Evolutionary conservation across 1,140 invertebrate species (phyloP).

Genomic region (Hypothenemus hampei): DNA sequence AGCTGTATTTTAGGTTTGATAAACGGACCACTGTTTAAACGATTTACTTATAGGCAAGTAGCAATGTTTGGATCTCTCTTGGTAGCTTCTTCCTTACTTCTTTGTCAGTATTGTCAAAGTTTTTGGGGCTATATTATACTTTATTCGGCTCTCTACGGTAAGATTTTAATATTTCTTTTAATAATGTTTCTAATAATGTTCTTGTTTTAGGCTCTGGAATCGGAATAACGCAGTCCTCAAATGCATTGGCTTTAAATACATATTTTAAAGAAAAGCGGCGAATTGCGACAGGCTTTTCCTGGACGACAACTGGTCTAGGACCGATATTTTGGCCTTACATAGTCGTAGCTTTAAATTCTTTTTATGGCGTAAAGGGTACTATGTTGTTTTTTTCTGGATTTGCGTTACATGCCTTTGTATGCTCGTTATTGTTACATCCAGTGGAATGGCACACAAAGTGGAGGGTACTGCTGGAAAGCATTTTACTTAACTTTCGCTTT

Average conservation of each 20-base stretch:
- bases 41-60: constrained; percentile 59
- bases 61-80: constrained; percentile 50
- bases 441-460: constrained; percentile 54
- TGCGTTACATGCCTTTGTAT: constrained; percentile 45
- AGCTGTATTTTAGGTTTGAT: constrained; percentile 50
- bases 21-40: constrained; percentile 61
- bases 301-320: constrained; percentile 47
- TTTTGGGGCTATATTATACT: constrained; percentile 56
- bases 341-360: constrained; percentile 39
- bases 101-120: constrained; percentile 54
- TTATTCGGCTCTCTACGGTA: constrained; percentile 38
- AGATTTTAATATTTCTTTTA: background rate
- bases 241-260: constrained; percentile 48
- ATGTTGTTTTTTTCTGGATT: constrained; percentile 46
- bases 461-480: constrained; percentile 12
- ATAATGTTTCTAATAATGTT: background rate
- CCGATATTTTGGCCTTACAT: constrained; percentile 49
- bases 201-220: constrained; percentile 51
- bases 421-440: constrained; percentile 48
- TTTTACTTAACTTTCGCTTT: too few species aligned
- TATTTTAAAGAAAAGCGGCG: constrained; percentile 48
- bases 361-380: constrained; percentile 45
- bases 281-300: constrained; percentile 46
- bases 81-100: constrained; percentile 50
- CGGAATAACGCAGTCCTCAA: constrained; percentile 57